These are phyloP conservation scores for Nestor notabilis DNA, from an alignment of 2,113 vertebrate genomes.

Conservation along the genomic window DNA sequence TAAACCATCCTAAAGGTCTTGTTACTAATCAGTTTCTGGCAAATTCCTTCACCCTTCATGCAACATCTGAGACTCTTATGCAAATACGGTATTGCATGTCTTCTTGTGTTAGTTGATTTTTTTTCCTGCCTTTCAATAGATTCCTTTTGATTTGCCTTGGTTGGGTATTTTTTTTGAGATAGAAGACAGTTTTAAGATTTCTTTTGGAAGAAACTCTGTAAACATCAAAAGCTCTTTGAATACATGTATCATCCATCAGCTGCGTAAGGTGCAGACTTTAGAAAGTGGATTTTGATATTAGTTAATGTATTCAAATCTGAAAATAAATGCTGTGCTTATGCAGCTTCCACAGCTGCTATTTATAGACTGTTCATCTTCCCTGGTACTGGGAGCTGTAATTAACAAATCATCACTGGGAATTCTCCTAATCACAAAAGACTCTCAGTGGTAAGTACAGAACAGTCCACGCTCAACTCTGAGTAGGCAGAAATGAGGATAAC, in stretches of 20 bases:
- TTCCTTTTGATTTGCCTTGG: not conserved
- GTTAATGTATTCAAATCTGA: slow-evolving; percentile 21
- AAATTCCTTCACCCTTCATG: not conserved
- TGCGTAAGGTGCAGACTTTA: not conserved
- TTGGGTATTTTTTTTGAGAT: not conserved
- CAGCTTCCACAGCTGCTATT: not conserved
- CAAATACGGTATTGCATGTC: not conserved
- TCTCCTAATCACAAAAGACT: slow-evolving; percentile 42
- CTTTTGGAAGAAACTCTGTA: not conserved
- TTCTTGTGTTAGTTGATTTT: not conserved
- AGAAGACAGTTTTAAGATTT: not conserved
- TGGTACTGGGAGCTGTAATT: slow-evolving; percentile 26
- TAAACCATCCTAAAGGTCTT: not conserved
- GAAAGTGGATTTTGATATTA: not conserved
- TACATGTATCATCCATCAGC: not conserved
- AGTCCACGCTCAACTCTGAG: not conserved
- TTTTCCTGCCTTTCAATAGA: not conserved
- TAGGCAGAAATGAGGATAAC: not conserved
- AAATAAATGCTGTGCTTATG: slow-evolving; percentile 17
- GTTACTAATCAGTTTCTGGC: not conserved
- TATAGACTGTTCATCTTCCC: not conserved
- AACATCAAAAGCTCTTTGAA: not conserved
- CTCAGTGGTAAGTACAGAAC: not conserved
- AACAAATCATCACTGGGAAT: slow-evolving; percentile 33
- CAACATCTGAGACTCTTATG: not conserved